Evolutionary conservation across 2,888 invertebrate genomes (phyloP), one percentile per base, ranked within the genome.

Genomic region (Oegoconia quadripuncta): DNA sequence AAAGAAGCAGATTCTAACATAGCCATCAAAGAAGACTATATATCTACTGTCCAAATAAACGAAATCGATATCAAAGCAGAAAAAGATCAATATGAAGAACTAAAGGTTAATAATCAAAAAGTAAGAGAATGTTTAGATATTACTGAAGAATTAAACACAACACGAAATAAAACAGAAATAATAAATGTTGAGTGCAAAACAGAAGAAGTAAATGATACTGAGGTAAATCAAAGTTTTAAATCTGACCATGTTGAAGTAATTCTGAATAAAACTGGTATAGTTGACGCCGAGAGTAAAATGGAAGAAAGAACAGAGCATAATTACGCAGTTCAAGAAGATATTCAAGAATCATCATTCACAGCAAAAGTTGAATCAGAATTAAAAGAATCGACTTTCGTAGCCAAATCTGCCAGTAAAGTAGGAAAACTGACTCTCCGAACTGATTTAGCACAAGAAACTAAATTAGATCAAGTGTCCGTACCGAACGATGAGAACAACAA

Each of bases 401-500:
- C 42, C 5, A 40, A 40, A 20, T 33, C 35, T 18, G n/a, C n/a
- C n/a, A n/a, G n/a, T n/a, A n/a, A n/a, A n/a, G n/a, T n/a, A n/a
- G n/a, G n/a, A n/a, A n/a, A 57, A 13, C 34, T 64, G n/a, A 41
- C 47, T 25, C 39, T 67, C 39, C 39, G 33, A 3, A 60, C 47
- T 11, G 59, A 61, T 39, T 39, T 61, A 13, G 34, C 35, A 14
- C 44, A 46, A 12, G 45, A 46, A 8, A 25, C 38, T 16, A 48
- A 45, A 20, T 46, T 48, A 9, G 38, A 56, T 17, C 55, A 62
- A 37, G 17, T 29, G 6, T 60, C 62, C 7, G 30, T 34, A 0
- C 40, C 48, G 14, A 61, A 50, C 23, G 54, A 59, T 3, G 55
- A 57, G 14, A 13, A 27, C 13, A 70, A 65, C 11, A 42, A 58